phyloP scores from a whole-genome alignment of 2,113 vertebrate genomes.

The Pimephales promelas region DNA sequence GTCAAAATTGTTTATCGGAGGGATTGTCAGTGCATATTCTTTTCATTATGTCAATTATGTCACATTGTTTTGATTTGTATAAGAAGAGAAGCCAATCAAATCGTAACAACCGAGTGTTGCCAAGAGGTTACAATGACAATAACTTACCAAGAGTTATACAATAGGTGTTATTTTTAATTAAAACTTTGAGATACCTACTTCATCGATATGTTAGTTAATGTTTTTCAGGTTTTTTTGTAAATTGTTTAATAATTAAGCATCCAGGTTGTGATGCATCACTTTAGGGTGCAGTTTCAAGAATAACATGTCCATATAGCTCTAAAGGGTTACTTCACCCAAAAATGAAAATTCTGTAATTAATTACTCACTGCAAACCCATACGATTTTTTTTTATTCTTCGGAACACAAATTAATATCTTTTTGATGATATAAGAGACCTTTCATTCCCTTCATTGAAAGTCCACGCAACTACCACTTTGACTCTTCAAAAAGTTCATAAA shows the following conservation, averaged over 20 bases:
- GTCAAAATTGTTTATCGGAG: constrained; percentile 46
- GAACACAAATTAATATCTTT: too few species aligned
- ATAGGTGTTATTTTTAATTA: neutral
- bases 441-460: too few species aligned
- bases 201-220: neutral
- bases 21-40: constrained; percentile 47
- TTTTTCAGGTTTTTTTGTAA: neutral
- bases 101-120: neutral
- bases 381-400: too few species aligned
- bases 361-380: too few species aligned
- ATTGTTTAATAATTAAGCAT: neutral
- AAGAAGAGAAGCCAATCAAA: neutral
- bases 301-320: neutral
- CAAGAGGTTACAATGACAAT: neutral
- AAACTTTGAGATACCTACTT: neutral
- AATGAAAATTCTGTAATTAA: too few species aligned
- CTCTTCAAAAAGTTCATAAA: too few species aligned
- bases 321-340: neutral
- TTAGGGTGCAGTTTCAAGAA: neutral
- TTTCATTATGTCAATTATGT: constrained; percentile 39
- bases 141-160: neutral
- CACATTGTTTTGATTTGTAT: neutral
- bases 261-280: neutral
- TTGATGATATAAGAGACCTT: too few species aligned
- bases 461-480: too few species aligned